These are phyloP conservation scores for Alcis repandata DNA, from an alignment of 2,888 invertebrate species.

Conservation along the genomic window DNA sequence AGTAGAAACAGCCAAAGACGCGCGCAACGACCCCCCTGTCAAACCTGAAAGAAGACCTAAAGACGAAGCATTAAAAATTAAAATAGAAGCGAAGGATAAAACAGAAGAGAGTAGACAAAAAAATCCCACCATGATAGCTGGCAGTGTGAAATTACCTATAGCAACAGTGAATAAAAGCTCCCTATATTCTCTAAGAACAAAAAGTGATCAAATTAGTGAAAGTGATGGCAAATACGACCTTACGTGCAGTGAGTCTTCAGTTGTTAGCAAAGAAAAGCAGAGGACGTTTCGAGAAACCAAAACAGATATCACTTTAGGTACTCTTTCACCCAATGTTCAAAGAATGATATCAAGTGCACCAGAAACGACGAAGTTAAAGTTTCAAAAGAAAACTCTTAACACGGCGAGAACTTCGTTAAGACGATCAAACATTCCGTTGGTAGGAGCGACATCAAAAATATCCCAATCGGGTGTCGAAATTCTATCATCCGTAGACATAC, in stretches of 20 bases:
- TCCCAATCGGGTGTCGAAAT: slow-evolving; percentile 82
- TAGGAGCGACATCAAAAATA: slow-evolving; percentile 83
- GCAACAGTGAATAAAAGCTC: slow-evolving; percentile 78
- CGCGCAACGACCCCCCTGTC: slow-evolving; percentile 81
- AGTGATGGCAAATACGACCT: slow-evolving; percentile 68
- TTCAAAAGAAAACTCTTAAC: slow-evolving; percentile 74
- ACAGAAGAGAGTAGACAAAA: slow-evolving; percentile 53
- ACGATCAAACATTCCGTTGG: slow-evolving; percentile 80
- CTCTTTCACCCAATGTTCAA: slow-evolving; percentile 88
- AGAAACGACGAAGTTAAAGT: slow-evolving; percentile 74
- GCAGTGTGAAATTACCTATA: slow-evolving; percentile 77
- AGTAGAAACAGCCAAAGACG: slow-evolving; percentile 80
- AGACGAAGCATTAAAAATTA: slow-evolving; percentile 10
- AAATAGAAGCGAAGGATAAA: slow-evolving; percentile 32
- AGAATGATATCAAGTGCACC: slow-evolving; percentile 87
- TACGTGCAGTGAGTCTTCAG: slow-evolving; percentile 66
- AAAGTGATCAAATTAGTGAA: slow-evolving; percentile 76
- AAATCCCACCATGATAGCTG: slow-evolving; percentile 72
- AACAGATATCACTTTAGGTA: slow-evolving; percentile 78
- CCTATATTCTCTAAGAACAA: slow-evolving; percentile 76
- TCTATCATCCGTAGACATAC: slow-evolving; percentile 79
- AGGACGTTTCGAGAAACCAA: slow-evolving; percentile 74
- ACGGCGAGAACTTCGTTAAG: slow-evolving; percentile 72
- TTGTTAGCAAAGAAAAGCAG: slow-evolving; percentile 64
- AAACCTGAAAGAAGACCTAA: slow-evolving; percentile 55